Conservation (phyloP, 2,888 invertebrate genomes). For the Chironomus riparius region DNA sequence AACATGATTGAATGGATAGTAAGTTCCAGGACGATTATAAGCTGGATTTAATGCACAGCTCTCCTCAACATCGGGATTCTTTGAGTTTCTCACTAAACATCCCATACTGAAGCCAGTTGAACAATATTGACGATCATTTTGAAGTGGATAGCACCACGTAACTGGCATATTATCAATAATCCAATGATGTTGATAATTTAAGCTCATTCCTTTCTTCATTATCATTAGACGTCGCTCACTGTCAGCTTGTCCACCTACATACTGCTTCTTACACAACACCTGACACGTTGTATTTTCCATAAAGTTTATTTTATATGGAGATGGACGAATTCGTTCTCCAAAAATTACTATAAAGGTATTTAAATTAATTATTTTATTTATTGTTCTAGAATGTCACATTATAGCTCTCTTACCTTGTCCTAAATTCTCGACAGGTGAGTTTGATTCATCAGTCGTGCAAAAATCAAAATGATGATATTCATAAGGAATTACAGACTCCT, state of each 20-base stretch:
- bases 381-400: background rate
- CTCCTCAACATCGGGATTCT: conserved; percentile 40
- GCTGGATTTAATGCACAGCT: conserved; percentile 51
- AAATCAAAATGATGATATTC: conserved; percentile 98
- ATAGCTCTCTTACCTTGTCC: conserved; percentile 54
- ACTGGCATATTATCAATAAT: conserved; percentile 98
- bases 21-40: conserved; percentile 59
- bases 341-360: conserved; percentile 62
- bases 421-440: conserved; percentile 92
- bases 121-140: conserved; percentile 72
- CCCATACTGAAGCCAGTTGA: conserved; percentile 98
- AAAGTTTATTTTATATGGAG: conserved; percentile 84
- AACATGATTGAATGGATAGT: conserved; percentile 95
- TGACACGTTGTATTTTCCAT: conserved; percentile 58
- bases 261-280: conserved; percentile 57
- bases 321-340: conserved; percentile 95
- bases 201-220: conserved; percentile 81
- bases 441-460: conserved; percentile 62
- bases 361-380: background rate
- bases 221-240: conserved; percentile 65
- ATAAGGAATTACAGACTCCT: conserved; percentile 95
- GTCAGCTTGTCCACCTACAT: conserved; percentile 55
- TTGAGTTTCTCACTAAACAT: conserved; percentile 61
- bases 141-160: conserved; percentile 83
- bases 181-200: conserved; percentile 99